Evolutionary conservation across 1,140 invertebrate genomes (phyloP).

Genomic region (Drosophila nasuta): DNA sequence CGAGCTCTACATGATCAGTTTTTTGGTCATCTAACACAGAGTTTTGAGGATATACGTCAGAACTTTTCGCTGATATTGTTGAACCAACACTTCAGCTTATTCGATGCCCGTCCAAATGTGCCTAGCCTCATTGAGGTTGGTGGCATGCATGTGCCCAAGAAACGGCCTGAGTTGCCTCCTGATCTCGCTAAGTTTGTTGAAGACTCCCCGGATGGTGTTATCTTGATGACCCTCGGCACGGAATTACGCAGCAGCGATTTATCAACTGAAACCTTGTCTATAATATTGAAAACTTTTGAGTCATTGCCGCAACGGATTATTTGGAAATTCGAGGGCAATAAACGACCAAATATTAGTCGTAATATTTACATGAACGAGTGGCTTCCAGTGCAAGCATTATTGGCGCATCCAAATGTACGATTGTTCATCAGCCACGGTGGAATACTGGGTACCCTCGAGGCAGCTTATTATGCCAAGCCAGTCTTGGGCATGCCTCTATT

Average conservation of each 20-base stretch:
- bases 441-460: conserved; percentile 89
- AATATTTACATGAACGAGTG: conserved; percentile 88
- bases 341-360: conserved; percentile 85
- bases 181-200: conserved; percentile 86
- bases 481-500: conserved; percentile 89
- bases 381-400: conserved; percentile 89
- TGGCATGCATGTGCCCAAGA: conserved; percentile 85
- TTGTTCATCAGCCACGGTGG: conserved; percentile 91
- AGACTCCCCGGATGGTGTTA: conserved; percentile 86
- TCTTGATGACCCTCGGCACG: conserved; percentile 88
- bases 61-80: conserved; percentile 63
- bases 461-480: conserved; percentile 89
- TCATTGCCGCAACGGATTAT: conserved; percentile 87
- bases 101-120: conserved; percentile 57
- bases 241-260: conserved; percentile 86
- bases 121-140: conserved; percentile 67
- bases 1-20: conserved; percentile 49
- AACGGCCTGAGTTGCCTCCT: conserved; percentile 73
- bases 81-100: conserved; percentile 73
- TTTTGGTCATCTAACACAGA: conserved; percentile 52
- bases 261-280: conserved; percentile 85
- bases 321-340: conserved; percentile 89
- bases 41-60: conserved; percentile 46
- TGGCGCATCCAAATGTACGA: conserved; percentile 89
- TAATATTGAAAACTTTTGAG: conserved; percentile 86